phyloP scores from a whole-genome alignment of 2,113 vertebrate genomes.

The Aptenodytes forsteri region DNA sequence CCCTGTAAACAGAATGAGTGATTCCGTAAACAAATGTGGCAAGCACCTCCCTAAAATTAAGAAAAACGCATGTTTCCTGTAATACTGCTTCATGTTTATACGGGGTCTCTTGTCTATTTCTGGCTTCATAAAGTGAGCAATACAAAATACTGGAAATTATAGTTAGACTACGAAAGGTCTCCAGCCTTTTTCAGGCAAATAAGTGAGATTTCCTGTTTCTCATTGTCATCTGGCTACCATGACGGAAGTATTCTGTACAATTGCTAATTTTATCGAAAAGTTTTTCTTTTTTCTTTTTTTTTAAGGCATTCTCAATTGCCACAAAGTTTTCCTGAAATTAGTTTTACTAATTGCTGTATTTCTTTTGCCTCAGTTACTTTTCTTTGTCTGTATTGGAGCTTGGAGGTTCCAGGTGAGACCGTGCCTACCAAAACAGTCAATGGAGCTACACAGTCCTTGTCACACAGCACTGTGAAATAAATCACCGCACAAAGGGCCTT shows the following conservation, averaged over 20 bases:
- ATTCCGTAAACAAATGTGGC: conserved; percentile 51
- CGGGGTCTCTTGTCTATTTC: conserved; percentile 1
- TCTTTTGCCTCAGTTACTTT: not conserved
- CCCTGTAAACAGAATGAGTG: conserved; percentile 57
- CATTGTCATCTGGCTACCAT: not conserved
- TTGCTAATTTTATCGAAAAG: not conserved
- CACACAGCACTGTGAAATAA: not conserved
- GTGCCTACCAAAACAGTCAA: not conserved
- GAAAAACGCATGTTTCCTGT: conserved; percentile 46
- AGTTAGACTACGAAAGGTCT: not conserved
- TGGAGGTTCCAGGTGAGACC: not conserved
- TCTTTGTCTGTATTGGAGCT: not conserved
- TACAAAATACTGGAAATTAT: conserved; percentile 45
- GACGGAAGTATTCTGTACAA: not conserved
- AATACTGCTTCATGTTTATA: conserved; percentile 42
- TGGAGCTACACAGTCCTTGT: not conserved
- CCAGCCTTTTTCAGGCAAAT: conserved; percentile 23
- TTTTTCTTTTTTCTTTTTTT: not conserved
- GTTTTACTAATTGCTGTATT: not conserved
- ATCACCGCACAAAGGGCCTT: not conserved
- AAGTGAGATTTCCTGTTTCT: conserved; percentile 59
- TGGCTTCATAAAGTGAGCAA: not conserved
- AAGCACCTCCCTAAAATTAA: conserved; percentile 42
- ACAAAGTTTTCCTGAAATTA: not conserved
- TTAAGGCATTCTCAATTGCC: not conserved